phyloP scores from a whole-genome alignment of 2,797 vertebrate species.

The Falco concolor region DNA sequence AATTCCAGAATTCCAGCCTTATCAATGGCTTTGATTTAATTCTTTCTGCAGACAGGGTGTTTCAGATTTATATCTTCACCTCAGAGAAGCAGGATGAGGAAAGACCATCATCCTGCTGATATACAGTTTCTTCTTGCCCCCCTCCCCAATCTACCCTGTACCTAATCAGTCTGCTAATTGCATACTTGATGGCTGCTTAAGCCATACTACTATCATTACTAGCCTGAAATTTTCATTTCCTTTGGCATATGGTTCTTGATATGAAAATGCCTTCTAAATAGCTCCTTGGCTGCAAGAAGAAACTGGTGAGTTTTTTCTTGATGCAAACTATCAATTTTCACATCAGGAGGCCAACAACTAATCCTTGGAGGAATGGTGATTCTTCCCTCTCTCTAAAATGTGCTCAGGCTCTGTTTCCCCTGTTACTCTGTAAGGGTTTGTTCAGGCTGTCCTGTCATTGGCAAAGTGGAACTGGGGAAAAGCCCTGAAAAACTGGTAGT shows the following conservation, averaged over 20 bases:
- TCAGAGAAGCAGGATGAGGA: background rate
- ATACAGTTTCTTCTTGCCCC: background rate
- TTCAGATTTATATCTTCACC: background rate
- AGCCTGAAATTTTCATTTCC: background rate
- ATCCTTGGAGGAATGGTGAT: background rate
- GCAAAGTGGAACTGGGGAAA: background rate
- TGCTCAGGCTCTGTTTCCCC: background rate
- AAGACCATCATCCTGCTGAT: background rate
- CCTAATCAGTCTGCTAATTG: background rate
- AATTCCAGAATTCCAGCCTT: background rate
- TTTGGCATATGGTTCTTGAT: background rate
- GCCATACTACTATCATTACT: background rate
- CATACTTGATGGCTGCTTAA: background rate
- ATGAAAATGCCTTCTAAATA: background rate
- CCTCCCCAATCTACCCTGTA: fast-evolving
- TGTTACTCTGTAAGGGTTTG: background rate
- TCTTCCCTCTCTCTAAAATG: background rate
- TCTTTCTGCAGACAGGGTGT: background rate
- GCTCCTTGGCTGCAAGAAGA: background rate
- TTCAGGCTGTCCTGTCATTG: background rate
- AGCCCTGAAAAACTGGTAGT: background rate
- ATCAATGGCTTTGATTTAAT: background rate
- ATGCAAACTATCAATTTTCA: background rate
- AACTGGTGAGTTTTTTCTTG: background rate
- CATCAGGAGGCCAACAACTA: background rate